Conservation (phyloP, 1,140 invertebrate species). For the Phymorhynchus buccinoides region DNA sequence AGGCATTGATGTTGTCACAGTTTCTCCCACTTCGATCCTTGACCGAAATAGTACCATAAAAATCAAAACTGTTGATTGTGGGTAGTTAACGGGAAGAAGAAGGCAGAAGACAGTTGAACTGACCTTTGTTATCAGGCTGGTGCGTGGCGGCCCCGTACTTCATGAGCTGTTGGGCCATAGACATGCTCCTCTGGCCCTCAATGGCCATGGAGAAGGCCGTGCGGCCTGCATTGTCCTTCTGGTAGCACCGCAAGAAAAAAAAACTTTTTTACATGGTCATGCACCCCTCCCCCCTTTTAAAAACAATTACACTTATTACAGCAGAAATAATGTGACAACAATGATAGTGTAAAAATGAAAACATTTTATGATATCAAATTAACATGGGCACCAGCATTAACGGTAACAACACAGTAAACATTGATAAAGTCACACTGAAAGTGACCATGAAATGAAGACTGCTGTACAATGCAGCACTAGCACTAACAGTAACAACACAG, state of each 20-base stretch:
- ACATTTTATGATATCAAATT: not conserved
- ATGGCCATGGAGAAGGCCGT: conserved; percentile 12
- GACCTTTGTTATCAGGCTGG: conserved; percentile 26
- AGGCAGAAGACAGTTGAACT: too few species aligned
- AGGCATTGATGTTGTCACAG: not conserved
- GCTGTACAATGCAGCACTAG: too few species aligned
- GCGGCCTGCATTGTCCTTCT: not conserved
- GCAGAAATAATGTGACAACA: not conserved
- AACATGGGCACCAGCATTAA: not conserved
- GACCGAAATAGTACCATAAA: too few species aligned
- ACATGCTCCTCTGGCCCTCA: conserved; percentile 12
- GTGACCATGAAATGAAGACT: too few species aligned
- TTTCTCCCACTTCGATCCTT: too few species aligned
- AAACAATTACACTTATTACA: not conserved
- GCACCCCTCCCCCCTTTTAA: not conserved
- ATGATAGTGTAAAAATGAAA: not conserved
- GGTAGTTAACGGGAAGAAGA: too few species aligned
- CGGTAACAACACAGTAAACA: not conserved
- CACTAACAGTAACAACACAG: too few species aligned
- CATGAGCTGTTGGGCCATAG: not conserved
- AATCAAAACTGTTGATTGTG: too few species aligned
- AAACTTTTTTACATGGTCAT: not conserved
- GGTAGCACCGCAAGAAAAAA: not conserved
- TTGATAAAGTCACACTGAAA: too few species aligned
- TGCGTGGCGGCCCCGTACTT: conserved; percentile 27